A percentile compares a stretch with the other conserved stretches of the same genome.
These are phyloP conservation scores for Macrosiphum euphorbiae DNA, from an alignment of 2,888 invertebrate species.

Conservation along the genomic window DNA sequence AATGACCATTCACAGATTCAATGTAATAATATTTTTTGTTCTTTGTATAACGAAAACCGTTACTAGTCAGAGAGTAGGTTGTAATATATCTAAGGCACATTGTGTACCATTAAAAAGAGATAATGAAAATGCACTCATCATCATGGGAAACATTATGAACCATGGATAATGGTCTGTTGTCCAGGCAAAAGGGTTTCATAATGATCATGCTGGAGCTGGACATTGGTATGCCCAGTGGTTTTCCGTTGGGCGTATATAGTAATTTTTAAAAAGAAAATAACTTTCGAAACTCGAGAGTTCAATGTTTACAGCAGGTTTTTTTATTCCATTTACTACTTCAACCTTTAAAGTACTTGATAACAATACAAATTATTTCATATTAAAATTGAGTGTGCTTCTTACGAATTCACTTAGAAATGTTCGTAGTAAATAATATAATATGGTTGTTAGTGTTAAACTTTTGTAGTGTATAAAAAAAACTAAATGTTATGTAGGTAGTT, in stretches of 20 bases:
- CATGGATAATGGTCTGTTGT: constrained; percentile 61
- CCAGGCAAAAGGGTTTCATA: constrained; percentile 50
- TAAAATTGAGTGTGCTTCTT: not conserved
- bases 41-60: constrained; percentile 54
- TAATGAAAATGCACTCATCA: constrained; percentile 63
- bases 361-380: constrained; percentile 26
- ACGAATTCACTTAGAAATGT: not conserved
- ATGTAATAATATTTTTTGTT: constrained; percentile 53
- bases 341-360: constrained; percentile 31
- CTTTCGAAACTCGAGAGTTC: constrained; percentile 21
- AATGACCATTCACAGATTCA: constrained; percentile 55
- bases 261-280: constrained; percentile 43
- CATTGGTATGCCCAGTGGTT: constrained; percentile 39
- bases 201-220: constrained; percentile 49
- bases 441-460: not conserved
- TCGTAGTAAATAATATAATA: not conserved
- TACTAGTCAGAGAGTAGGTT: constrained; percentile 17
- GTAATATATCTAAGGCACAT: constrained; percentile 33
- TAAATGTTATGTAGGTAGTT: not conserved
- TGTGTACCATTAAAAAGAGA: constrained; percentile 59
- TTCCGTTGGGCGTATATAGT: constrained; percentile 3
- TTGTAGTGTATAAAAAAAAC: not conserved
- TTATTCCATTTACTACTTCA: constrained; percentile 23
- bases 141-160: constrained; percentile 63
- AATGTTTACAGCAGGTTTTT: constrained; percentile 17